Percentiles rank a stretch among this genome's conserved stretches.
phyloP scores from a whole-genome alignment of 2,888 invertebrate genomes.

The Cenopis cana region DNA sequence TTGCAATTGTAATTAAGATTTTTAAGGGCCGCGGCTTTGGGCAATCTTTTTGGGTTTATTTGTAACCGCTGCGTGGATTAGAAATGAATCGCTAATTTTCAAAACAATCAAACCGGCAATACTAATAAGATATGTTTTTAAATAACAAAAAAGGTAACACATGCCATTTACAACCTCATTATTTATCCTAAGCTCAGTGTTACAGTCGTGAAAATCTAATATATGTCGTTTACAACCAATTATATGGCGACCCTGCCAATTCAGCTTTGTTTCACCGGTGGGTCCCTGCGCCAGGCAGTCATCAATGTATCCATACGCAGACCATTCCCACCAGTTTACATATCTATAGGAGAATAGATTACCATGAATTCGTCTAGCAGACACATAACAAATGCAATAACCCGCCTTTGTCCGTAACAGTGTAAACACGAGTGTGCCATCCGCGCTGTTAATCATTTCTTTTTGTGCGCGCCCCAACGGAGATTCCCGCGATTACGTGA shows the following conservation, averaged over 20 bases:
- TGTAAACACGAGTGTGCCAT: slow-evolving; percentile 27
- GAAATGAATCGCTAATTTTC: slow-evolving; percentile 7
- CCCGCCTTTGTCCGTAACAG: slow-evolving; percentile 43
- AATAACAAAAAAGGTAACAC: too few relatives aligned
- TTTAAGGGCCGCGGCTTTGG: slow-evolving; percentile 27
- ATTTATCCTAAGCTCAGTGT: too few relatives aligned
- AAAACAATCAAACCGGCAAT: not conserved
- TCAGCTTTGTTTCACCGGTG: too few relatives aligned
- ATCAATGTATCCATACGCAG: too few relatives aligned
- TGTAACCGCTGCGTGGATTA: not conserved
- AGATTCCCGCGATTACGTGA: slow-evolving; percentile 77
- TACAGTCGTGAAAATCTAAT: too few relatives aligned
- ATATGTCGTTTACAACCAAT: too few relatives aligned
- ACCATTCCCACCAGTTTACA: too few relatives aligned
- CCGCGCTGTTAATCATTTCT: slow-evolving; percentile 75
- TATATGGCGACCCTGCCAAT: too few relatives aligned
- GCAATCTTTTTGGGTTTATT: slow-evolving; percentile 21
- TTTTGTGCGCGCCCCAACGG: slow-evolving; percentile 69
- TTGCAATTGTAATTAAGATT: slow-evolving; percentile 43
- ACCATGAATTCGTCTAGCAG: not conserved
- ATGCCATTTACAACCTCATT: too few relatives aligned
- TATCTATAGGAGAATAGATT: too few relatives aligned
- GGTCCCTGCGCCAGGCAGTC: too few relatives aligned
- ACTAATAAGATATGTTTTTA: not conserved
- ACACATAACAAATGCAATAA: slow-evolving; percentile 28